A percentile compares a stretch with the other conserved stretches of the same genome.
Conservation (phyloP, 2,888 invertebrate genomes). For the Barypeithes pellucidus region DNA sequence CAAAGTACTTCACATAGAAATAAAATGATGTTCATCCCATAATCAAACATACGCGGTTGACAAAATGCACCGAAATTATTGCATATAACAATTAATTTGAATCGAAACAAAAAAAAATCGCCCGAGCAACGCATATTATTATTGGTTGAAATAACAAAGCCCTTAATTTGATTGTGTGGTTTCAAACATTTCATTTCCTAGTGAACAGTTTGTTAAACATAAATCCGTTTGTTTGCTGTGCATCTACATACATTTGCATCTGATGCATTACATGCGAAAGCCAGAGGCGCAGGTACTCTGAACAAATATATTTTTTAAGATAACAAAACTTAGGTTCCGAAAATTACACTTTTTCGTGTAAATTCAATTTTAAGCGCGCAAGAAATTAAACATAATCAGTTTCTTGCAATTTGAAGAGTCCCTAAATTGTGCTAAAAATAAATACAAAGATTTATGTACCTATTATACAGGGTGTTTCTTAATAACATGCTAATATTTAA, state of each 20-base stretch:
- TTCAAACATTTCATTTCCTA: constrained; percentile 55
- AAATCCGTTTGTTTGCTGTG: constrained; percentile 54
- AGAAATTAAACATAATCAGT: too few species aligned
- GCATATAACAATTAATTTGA: constrained; percentile 25
- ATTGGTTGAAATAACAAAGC: constrained; percentile 53
- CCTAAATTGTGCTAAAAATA: too few species aligned
- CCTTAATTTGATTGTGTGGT: constrained; percentile 56
- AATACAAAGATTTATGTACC: too few species aligned
- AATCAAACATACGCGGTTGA: constrained; percentile 14
- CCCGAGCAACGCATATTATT: constrained; percentile 45
- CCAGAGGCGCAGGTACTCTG: not conserved
- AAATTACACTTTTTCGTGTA: too few species aligned
- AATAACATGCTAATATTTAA: too few species aligned
- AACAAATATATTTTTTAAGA: too few species aligned
- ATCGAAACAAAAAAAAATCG: constrained; percentile 40
- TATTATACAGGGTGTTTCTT: too few species aligned
- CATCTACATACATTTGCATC: constrained; percentile 51
- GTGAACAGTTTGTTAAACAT: constrained; percentile 56
- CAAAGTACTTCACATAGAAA: not conserved
- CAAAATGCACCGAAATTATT: constrained; percentile 22
- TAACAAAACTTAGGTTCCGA: too few species aligned
- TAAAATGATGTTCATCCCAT: constrained; percentile 6
- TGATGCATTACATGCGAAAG: constrained; percentile 52
- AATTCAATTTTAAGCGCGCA: too few species aligned
- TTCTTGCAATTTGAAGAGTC: too few species aligned